These are phyloP conservation scores for Crepidodera aurea DNA, from an alignment of 2,888 invertebrate genomes.

Conservation along the genomic window DNA sequence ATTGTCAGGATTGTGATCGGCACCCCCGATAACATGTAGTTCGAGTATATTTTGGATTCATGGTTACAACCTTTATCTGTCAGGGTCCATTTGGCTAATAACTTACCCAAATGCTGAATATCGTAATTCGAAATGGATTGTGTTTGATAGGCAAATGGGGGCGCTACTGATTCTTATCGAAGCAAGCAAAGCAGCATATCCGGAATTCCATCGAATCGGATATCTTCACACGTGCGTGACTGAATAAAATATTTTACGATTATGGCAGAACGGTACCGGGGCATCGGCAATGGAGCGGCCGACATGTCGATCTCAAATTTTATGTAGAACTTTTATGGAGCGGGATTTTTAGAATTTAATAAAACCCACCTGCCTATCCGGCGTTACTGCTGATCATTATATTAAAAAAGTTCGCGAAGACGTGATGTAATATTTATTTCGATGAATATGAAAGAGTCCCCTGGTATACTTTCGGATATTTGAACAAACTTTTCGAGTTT, in stretches of 20 bases:
- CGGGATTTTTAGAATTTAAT: conserved; percentile 40
- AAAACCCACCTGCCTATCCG: conserved; percentile 37
- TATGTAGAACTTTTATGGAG: conserved; percentile 38
- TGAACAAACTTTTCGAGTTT: conserved; percentile 14
- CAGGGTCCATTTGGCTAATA: too few species aligned
- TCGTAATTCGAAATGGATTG: too few species aligned
- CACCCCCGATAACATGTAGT: too few species aligned
- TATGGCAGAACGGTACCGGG: conserved; percentile 35
- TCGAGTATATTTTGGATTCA: too few species aligned
- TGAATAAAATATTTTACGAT: conserved; percentile 41
- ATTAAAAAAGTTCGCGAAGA: conserved; percentile 39
- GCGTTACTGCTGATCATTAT: conserved; percentile 37
- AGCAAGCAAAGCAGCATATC: conserved; percentile 33
- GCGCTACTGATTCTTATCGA: not conserved
- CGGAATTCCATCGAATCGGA: conserved; percentile 33
- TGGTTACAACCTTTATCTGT: too few species aligned
- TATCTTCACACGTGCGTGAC: conserved; percentile 39
- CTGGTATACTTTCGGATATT: conserved; percentile 6
- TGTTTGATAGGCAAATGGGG: too few species aligned
- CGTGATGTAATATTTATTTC: conserved; percentile 38
- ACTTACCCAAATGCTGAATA: too few species aligned
- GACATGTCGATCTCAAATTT: conserved; percentile 36
- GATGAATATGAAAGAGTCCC: conserved; percentile 25
- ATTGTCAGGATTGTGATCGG: too few species aligned
- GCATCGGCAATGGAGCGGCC: conserved; percentile 21